Base-by-base conservation (phyloP, 1,140 invertebrate species). In the Scaptodrosophila lebanonensis region DNA sequence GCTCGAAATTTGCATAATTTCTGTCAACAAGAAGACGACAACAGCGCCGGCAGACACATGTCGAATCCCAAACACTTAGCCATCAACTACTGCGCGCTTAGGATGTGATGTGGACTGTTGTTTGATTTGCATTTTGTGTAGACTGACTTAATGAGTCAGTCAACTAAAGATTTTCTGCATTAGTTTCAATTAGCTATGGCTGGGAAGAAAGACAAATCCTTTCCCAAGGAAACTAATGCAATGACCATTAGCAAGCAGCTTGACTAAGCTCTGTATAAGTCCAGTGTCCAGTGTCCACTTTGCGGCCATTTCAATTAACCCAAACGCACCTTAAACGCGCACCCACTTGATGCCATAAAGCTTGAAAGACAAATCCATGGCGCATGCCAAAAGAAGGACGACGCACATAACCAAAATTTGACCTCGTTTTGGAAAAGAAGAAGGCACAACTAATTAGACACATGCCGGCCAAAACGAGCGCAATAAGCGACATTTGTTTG, bases 371-470 rank as follows among this genome's bases (percentile, higher is more conserved):
- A 75, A 70, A 67, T 72, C 63, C 68, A 57, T 63, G 51, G 32
- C 60, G 57, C 54, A 63, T 53, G 60, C 52, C 65, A 68, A 51
- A 45, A 40, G 64, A 65, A 15, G 29, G 45, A 51, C 32, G 59
- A 68, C 70, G 69, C 72, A 63, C 29, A 45, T 63, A 51, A 47
- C 45, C 45, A 58, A 43, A 53, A 53, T 59, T 72, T 82, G 75
- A 82, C 75, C 75, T 64, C 66, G 54, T 66, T 82, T 75, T 18
- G 42, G 45, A 58, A 44, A 40, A 61, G 54, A 36, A 68, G 57
- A 82, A 82, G 75, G 75, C 75, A 82, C 75, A 82, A 70, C 75
- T 82, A 82, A 82, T 82, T 82, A 82, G 75, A 82, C 76, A 82
- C 75, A 82, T 82, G 75, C 66, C 75, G 69, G 40, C 35, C 12